Evolutionary conservation across 2,113 vertebrate genomes (phyloP).

Genomic region (Callionymus lyra): DNA sequence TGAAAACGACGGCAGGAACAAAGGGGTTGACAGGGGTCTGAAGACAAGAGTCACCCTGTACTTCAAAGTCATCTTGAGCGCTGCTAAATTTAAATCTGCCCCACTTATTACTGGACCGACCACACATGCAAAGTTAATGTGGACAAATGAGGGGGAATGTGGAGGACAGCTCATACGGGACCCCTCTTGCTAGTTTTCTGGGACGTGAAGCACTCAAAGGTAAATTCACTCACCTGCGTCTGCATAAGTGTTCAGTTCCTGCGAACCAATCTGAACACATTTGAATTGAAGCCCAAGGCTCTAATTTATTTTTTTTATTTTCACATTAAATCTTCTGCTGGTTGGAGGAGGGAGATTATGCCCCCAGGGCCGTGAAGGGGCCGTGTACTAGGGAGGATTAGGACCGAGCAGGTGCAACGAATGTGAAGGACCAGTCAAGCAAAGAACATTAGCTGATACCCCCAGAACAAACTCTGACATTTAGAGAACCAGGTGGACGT

Average conservation of each 20-base stretch:
- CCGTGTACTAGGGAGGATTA: constrained; percentile 49
- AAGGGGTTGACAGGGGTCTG: constrained; percentile 16
- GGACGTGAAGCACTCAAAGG: constrained; percentile 64
- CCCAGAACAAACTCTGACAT: constrained; percentile 26
- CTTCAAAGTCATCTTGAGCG: constrained; percentile 54
- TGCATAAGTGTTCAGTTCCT: constrained; percentile 30
- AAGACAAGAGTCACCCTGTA: constrained; percentile 41
- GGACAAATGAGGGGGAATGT: constrained; percentile 66
- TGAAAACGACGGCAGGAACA: neutral
- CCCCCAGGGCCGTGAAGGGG: constrained; percentile 18
- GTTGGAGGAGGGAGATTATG: constrained; percentile 40
- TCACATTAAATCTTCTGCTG: constrained; percentile 23
- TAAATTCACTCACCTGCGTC: constrained; percentile 44
- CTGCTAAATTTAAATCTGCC: constrained; percentile 60
- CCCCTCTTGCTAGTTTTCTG: constrained; percentile 71
- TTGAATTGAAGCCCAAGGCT: constrained; percentile 46
- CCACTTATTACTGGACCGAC: constrained; percentile 60
- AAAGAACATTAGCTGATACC: constrained; percentile 29
- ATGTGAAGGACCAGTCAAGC: constrained; percentile 30
- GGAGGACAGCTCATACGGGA: constrained; percentile 65
- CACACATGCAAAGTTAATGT: constrained; percentile 51
- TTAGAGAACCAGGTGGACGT: constrained; percentile 15
- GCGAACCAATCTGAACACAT: constrained; percentile 46
- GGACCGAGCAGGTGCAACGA: constrained; percentile 22
- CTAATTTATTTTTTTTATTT: constrained; percentile 19